Evolutionary conservation across 92 coral and sea anemone genomes (phyloP), one percentile per base, ranked within the genome.

Genomic region (Metridium senile): DNA sequence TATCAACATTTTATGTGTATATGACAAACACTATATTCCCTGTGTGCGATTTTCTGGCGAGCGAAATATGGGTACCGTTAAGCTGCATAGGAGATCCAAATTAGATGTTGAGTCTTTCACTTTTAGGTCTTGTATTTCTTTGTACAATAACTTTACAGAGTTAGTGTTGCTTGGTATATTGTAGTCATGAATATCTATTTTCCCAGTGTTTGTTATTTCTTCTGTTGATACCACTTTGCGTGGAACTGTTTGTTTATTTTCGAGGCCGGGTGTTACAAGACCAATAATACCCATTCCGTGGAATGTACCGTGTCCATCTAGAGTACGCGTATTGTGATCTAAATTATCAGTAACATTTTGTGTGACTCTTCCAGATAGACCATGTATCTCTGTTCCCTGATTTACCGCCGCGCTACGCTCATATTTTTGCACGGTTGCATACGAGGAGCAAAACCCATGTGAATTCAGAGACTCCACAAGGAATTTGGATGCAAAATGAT

Each of bases 401-500:
- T 53, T 68, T 10, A 72, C 79, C 1, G 84, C 84, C 22, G 84
- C 88, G 22, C 79, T 49, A 22, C 74, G 33, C 58, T 84, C 88
- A 70, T 58, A 84, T 25, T 64, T 84, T 58, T 78, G 72, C 29
- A 84, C 84, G 20, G 58, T 58, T 7, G 22, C 61, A 35, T 84
- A 84, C 11, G 88, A 84, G 25, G 79, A 59, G 52, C 84, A 84
- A 71, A 77, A 84, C 18, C 88, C 88, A 53, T 70, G 78, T 67
- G 79, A 49, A 54, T 77, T 27, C 18, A 84, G 74, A 11, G 73
- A 34, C 64, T 84, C 88, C 21, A 84, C 43, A n/a, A n/a, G n/a
- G n/a, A n/a, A n/a, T n/a, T n/a, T n/a, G n/a, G n/a, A n/a, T n/a
- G n/a, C n/a, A n/a, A 77, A 77, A 31, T 64, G 84, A 51, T 84